These are phyloP conservation scores for Collichthys lucidus DNA, from an alignment of 2,113 vertebrate species.

Conservation along the genomic window DNA sequence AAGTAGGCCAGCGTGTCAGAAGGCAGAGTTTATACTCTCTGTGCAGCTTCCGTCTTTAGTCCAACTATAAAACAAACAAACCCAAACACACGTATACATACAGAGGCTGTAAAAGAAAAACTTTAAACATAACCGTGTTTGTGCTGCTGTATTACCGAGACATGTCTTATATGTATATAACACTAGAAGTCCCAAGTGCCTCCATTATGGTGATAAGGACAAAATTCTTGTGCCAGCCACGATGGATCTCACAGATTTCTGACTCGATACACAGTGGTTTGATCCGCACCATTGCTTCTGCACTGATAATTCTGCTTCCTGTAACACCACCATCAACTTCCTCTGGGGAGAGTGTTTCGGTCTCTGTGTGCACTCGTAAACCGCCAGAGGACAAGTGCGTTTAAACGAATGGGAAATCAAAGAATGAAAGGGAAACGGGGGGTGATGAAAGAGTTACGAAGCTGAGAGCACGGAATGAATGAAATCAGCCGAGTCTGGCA, in stretches of 20 bases:
- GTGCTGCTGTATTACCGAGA: constrained; percentile 49
- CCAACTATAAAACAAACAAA: constrained; percentile 65
- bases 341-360: constrained; percentile 13
- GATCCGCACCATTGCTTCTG: constrained; percentile 34
- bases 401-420: neutral
- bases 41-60: constrained; percentile 42
- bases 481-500: no score
- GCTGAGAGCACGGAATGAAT: neutral
- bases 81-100: constrained; percentile 26
- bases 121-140: constrained; percentile 65
- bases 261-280: constrained; percentile 28
- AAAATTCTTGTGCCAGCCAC: constrained; percentile 13
- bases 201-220: constrained; percentile 53
- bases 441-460: constrained; percentile 15
- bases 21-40: constrained; percentile 33
- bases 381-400: neutral
- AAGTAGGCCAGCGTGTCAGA: constrained; percentile 52
- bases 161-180: constrained; percentile 52
- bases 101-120: constrained; percentile 51
- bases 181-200: constrained; percentile 50
- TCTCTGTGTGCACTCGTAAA: neutral
- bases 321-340: constrained; percentile 45
- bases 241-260: constrained; percentile 26
- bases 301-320: constrained; percentile 49
- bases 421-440: neutral